Base-by-base conservation (phyloP, 2,797 vertebrate genomes). In the Sebastes oblongus region DNA sequence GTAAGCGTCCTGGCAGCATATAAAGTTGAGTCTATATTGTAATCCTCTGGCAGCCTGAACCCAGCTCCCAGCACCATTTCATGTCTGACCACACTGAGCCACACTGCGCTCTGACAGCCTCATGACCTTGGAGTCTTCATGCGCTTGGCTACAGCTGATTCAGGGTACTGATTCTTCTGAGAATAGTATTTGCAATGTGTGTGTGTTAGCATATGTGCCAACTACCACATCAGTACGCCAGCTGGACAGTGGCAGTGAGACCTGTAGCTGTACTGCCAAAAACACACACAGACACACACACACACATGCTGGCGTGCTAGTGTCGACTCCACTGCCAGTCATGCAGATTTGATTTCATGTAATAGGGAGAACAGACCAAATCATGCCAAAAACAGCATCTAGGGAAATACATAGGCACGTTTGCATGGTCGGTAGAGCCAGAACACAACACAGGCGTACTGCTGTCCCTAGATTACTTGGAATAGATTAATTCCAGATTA, bases 331-430 rank as follows among this genome's bases (percentile, higher is more conserved):
- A 67, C 80, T 87, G 86, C 88, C 86, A 82, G 83, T 89, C 84
- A 75, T 78, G 72, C 77, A 86, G 86, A 89, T 86, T 91, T 86
- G 50, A 87, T 86, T 72, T 89, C 59, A 72, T 83, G 72, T 88
- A 80, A 87, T 69, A 50, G 70, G 50, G 72, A 68, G 84, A 85
- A 77, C 71, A 62, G 61, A 22, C 58, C 67, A 58, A 55, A 81
- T 59, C 56, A 20, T 3, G 79, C 87, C 88, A 88, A 75, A 77
- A 80, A 71, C 67, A 73, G 68, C 25, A 71, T 81, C 72, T 8
- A 81, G 75, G 80, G 77, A 85, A 82, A 83, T n/a, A 24, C 66
- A 69, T 65, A 54, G 18, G 66, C 64, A 72, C 20, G 67, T 77
- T 77, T 72, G 65, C 70, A 14, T 46, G 27, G 55, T 27, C 22